Base-by-base conservation (phyloP, 2,888 invertebrate species). In the Spodoptera littoralis region DNA sequence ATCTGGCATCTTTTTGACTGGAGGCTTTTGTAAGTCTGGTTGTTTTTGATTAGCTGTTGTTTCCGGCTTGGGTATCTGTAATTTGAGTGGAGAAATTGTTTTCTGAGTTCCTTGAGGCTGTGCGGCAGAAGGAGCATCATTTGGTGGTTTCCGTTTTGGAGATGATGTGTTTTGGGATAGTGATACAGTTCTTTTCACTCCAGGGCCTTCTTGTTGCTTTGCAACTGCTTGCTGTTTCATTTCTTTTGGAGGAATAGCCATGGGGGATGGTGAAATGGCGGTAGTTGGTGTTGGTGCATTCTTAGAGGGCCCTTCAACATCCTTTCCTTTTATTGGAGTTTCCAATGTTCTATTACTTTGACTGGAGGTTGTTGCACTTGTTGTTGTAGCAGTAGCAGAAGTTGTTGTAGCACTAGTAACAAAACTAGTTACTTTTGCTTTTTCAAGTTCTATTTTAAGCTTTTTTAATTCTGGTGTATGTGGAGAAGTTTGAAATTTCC, bases 121-220 rank as follows among this genome's bases (percentile, higher is more conserved):
- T 36, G 73, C 62, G 53, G 74, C 42, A 49, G 77, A 44, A 52
- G 79, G 51, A 60, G 59, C 79, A 60, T 93, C 95, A 89, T 89
- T 92, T 77, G 88, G 83, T 76, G 89, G 87, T 91, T 95, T 95
- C 57, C 92, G 87, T 87, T 95, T 95, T 66, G 95, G 93, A 79
- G 95, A 93, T 81, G 90, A 90, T 46, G 84, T 76, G 71, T 74
- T 85, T 65, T 87, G 89, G 47, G 88, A 62, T n/a, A 72, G 85
- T 66, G 88, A 70, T 44, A 86, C 83, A 64, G 83, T 73, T 73
- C 91, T 87, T 75, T 93, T 94, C 9, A 87, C 70, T 30, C 86
- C 86, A 64, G 83, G 59, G 67, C 66, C 87, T 48, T 93, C 92
- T 65, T 70, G 64, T 54, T 79, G 83, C 68, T 81, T 83, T 50